Conservation (phyloP, 2,113 vertebrate species). For the Trogon surrucura region DNA sequence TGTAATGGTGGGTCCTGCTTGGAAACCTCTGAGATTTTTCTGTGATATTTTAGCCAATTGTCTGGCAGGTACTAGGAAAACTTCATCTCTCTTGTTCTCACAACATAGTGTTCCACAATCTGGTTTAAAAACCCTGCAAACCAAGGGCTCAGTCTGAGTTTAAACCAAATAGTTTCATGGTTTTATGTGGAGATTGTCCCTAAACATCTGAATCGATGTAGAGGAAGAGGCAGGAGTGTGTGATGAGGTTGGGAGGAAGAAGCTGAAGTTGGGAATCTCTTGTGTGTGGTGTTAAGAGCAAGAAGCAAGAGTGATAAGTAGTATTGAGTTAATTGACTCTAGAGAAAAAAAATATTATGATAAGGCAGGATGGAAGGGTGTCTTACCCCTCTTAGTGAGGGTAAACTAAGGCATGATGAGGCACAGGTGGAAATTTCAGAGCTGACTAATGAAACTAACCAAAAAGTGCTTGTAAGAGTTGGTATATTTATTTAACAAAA, state of each 20-base stretch:
- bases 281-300: accelerated
- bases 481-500: neutral
- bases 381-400: neutral
- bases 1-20: accelerated
- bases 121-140: neutral
- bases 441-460: neutral
- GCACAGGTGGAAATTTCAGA: neutral
- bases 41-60: neutral
- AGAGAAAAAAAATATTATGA: neutral
- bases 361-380: neutral
- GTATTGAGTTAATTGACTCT: no score
- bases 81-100: neutral
- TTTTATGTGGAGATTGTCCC: neutral
- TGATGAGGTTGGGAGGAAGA: neutral
- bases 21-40: neutral
- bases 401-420: neutral
- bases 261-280: neutral
- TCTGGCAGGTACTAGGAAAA: neutral
- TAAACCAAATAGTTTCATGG: neutral
- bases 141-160: neutral
- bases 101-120: no score
- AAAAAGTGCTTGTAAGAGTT: neutral
- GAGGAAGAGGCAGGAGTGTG: neutral
- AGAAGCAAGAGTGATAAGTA: neutral
- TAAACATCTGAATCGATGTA: accelerated